Base-by-base conservation (phyloP, 2,888 invertebrate species). In the Leptinotarsa rubiginosa region DNA sequence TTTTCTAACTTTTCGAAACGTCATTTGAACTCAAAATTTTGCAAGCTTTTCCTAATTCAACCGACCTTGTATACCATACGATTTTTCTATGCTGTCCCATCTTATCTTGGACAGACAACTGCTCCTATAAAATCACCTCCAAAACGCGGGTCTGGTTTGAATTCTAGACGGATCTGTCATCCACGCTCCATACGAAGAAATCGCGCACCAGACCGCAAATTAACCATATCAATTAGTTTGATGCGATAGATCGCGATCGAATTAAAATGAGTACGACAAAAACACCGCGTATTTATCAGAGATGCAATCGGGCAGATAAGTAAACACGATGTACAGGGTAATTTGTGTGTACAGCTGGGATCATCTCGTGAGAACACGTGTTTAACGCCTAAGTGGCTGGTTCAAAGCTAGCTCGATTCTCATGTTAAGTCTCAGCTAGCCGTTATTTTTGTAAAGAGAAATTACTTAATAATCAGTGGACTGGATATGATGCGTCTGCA, bases 221-320 rank as follows among this genome's bases (percentile, higher is more conserved):
- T 79, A 79, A 79, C 79, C 75, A 72, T 74, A 74, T 75, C 80
- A 80, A 79, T 82, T 81, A 82, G 79, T 81, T 80, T 78, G 79
- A 75, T 77, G 74, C 76, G 70, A 79, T 77, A 79, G 81, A 81
- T 81, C 75, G 82, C 79, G 74, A 81, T 80, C 80, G 77, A 79
- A 80, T 80, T 79, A 79, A 80, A 78, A 79, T 78, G 77, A 79
- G 73, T 74, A 74, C 77, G 75, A 77, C 79, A 77, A 77, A 75
- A 77, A 78, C 77, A 78, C 77, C 76, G 72, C 69, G 78, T 77
- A 78, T 77, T 79, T 79, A 77, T 79, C 76, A 71, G 73, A 68
- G 73, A 78, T 72, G 70, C 77, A 77, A 80, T 77, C 78, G 56
- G 64, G 65, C 71, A 75, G 75, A 79, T 72, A 74, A 73, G 76